These are phyloP conservation scores for Nasua narica DNA, from an alignment of 2,797 vertebrate genomes.

Conservation along the genomic window DNA sequence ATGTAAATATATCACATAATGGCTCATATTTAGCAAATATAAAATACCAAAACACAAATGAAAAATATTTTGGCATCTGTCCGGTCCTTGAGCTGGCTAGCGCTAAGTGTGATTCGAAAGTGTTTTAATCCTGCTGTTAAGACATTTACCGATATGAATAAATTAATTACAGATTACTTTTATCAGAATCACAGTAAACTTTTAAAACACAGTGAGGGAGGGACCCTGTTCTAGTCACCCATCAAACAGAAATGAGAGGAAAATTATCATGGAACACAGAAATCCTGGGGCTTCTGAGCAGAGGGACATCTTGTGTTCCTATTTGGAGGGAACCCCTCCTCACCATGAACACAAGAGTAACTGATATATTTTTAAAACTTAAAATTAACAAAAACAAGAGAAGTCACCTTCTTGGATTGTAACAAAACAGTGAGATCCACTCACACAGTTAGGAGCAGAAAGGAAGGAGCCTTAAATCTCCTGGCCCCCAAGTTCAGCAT, in stretches of 20 bases:
- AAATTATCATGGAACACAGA: neutral
- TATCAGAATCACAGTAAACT: conserved; percentile 45
- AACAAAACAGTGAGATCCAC: neutral
- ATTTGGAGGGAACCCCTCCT: neutral
- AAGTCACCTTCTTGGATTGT: neutral
- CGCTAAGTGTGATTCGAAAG: conserved; percentile 53
- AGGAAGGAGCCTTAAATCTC: neutral
- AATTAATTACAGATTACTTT: conserved; percentile 71
- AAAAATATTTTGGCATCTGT: conserved; percentile 77
- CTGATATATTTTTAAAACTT: neutral
- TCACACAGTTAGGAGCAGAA: neutral
- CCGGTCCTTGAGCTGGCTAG: conserved; percentile 69
- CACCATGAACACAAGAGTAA: neutral
- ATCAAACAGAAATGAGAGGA: neutral
- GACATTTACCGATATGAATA: conserved; percentile 61
- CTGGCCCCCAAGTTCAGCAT: neutral
- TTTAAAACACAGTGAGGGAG: conserved; percentile 38
- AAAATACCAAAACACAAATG: conserved; percentile 73
- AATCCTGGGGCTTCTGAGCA: neutral
- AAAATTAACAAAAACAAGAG: neutral
- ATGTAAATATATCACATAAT: conserved; percentile 76
- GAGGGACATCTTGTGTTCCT: neutral
- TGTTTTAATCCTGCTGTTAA: conserved; percentile 72
- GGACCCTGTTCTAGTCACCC: neutral
- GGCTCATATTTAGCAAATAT: conserved; percentile 74